These are phyloP conservation scores for Porites lobata DNA, from an alignment of 92 coral and sea anemone genomes.

Conservation along the genomic window DNA sequence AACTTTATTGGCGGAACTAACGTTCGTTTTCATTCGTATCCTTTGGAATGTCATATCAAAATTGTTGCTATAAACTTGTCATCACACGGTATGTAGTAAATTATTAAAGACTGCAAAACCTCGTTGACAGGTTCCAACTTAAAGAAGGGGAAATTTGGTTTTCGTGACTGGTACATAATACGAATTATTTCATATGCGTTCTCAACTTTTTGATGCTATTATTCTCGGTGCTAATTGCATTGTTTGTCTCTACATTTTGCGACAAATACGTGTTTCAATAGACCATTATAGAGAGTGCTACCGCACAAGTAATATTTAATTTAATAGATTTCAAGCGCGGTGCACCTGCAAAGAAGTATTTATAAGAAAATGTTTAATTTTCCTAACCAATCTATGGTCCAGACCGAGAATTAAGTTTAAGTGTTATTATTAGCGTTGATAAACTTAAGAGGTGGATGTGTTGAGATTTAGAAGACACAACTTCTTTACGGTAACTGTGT, in stretches of 20 bases:
- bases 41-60: background rate
- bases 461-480: background rate
- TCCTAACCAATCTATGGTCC: constrained; percentile 20
- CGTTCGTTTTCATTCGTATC: background rate
- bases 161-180: background rate
- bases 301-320: constrained; percentile 33
- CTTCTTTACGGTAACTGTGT: background rate
- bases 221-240: background rate
- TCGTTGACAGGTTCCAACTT: constrained; percentile 15
- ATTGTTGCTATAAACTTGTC: background rate
- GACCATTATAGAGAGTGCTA: constrained; percentile 16
- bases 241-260: background rate
- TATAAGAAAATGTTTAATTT: constrained; percentile 6
- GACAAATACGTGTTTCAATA: constrained; percentile 4
- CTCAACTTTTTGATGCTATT: constrained; percentile 4
- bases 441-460: background rate
- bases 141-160: background rate
- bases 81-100: constrained; percentile 5
- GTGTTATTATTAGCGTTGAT: constrained; percentile 17
- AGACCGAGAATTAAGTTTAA: constrained; percentile 13
- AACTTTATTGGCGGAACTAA: background rate
- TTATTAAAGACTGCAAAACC: constrained; percentile 30
- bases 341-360: constrained; percentile 42
- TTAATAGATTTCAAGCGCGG: constrained; percentile 31
- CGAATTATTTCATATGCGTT: background rate